Evolutionary conservation across 2,797 vertebrate genomes (phyloP).

Genomic region (Enteromius fasciolatus): DNA sequence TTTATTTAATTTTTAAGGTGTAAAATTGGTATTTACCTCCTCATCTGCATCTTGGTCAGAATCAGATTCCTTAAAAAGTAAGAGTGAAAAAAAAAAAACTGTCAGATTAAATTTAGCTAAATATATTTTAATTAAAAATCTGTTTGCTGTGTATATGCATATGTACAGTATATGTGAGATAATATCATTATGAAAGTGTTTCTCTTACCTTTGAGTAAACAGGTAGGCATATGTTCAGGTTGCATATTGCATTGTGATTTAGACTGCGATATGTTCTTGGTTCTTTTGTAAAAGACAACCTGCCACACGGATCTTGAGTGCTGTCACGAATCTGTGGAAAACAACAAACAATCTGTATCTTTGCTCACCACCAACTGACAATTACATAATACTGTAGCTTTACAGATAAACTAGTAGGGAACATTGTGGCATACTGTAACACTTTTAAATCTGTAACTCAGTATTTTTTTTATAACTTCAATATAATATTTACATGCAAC

Average conservation of each 20-base stretch:
- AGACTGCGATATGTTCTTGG: constrained; percentile 92
- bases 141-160: neutral
- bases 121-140: neutral
- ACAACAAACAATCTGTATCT: constrained; percentile 16
- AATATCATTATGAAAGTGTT: neutral
- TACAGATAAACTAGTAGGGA: neutral
- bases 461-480: neutral
- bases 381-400: constrained; percentile 19
- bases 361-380: neutral
- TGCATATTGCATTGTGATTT: constrained; percentile 96
- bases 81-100: constrained; percentile 43
- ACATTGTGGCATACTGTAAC: neutral
- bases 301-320: constrained; percentile 94
- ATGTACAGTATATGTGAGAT: neutral
- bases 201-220: constrained; percentile 88
- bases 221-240: constrained; percentile 96
- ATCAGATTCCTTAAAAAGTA: constrained; percentile 89
- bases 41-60: constrained; percentile 97
- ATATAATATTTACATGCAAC: neutral
- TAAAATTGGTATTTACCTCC: constrained; percentile 80
- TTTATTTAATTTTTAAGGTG: neutral
- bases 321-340: constrained; percentile 89
- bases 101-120: neutral
- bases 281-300: constrained; percentile 96
- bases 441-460: neutral